These are phyloP conservation scores for Apostichopus leukothele DNA, from an alignment of 53 echinoderm and acorn worm genomes.

Conservation along the genomic window DNA sequence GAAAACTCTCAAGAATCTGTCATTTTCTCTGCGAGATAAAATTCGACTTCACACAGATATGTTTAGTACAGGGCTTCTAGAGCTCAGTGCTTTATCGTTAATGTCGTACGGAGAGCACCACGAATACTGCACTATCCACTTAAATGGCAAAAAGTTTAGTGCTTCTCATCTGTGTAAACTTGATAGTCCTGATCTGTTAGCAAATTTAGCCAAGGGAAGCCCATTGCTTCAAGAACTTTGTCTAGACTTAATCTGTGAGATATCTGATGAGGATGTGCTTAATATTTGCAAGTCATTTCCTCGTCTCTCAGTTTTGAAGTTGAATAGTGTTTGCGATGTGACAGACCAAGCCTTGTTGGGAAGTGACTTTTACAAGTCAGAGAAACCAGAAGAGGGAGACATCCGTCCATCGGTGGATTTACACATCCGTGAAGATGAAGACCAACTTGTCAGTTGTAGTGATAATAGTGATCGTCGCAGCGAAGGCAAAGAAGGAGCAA, in stretches of 20 bases:
- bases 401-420: too few species aligned
- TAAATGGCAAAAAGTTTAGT: neutral
- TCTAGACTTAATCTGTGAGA: neutral
- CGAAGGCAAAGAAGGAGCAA: too few species aligned
- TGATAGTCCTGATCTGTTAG: neutral
- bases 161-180: neutral
- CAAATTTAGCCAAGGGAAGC: conserved; percentile 4
- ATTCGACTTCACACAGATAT: neutral
- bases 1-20: neutral
- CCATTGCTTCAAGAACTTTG: neutral
- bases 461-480: too few species aligned
- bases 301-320: neutral
- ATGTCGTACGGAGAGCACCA: conserved; percentile 1
- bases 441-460: too few species aligned
- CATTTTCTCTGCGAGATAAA: neutral
- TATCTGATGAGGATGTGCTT: neutral
- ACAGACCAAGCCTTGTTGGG: neutral
- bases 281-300: neutral
- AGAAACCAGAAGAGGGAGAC: too few species aligned
- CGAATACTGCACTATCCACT: neutral
- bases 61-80: neutral
- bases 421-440: too few species aligned
- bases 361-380: neutral
- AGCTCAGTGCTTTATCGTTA: neutral
- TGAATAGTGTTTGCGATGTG: neutral